Base-by-base conservation (phyloP, 2,113 vertebrate genomes). In the Mixornis gularis region DNA sequence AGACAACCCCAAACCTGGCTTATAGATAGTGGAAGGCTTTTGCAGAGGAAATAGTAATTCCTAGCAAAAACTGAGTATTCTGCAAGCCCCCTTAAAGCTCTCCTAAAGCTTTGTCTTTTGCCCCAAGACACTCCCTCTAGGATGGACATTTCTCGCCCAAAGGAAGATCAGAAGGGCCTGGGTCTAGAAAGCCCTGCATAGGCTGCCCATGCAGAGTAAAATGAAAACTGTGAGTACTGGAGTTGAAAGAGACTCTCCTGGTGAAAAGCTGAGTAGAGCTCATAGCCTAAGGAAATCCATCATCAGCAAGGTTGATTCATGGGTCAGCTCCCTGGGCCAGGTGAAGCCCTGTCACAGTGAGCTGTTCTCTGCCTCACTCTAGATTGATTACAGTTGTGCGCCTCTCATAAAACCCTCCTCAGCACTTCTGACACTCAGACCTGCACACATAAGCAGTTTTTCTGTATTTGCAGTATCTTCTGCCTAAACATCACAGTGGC, bases 311-410 rank as follows among this genome's bases (percentile, higher is more conserved):
- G 44, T 43, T 48, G 36, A 52, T 52, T 30, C 21, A 15, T 44
- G 30, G 30, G 13, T 20, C 41, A 73, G 38, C 15, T 85, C 46
- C 48, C 48, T 29, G 20, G 52, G 29, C 32, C 22, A 51, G 43
- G 18, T 73, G 55, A 41, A 40, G 80, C 52, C 13, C 29, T 66
- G 66, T 55, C 7, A 1, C 9, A 17, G 17, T 41, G 79, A 85
- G 14, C 17, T 64, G 44, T 76, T 34, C 21, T 18, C 36, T 76
- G 11, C 36, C 68, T 82, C 53, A n/a, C 24, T 51, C 69, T 41
- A 59, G 58, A 53, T 41, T 4, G 0, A 10, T 32, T 11, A 30
- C 0, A 8, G 36, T 16, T 14, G 6, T 6, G 18, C 72, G 36
- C 40, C n/a, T 66, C 71, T 58, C 56, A 43, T 72, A 72, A 56